These are phyloP conservation scores for Strigamia maritima DNA, from an alignment of 2,888 invertebrate genomes.

Conservation along the genomic window DNA sequence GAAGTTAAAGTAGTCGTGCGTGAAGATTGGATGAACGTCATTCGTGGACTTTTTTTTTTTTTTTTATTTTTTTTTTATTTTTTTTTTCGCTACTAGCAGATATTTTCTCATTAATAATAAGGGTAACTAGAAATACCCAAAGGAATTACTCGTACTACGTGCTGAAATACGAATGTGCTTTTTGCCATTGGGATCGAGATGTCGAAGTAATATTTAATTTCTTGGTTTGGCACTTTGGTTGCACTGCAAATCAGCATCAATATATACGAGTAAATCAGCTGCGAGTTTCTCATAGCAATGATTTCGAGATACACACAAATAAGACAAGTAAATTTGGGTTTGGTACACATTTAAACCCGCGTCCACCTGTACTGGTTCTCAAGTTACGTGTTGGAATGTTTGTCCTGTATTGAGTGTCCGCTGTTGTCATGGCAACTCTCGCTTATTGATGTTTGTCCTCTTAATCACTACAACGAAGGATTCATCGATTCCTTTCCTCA, in stretches of 20 bases:
- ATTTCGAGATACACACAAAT: not conserved
- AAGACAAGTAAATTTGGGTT: not conserved
- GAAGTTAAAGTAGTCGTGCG: not conserved
- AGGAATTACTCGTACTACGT: not conserved
- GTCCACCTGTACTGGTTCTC: not conserved
- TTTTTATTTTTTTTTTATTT: not conserved
- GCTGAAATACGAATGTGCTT: not conserved
- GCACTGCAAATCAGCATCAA: no score
- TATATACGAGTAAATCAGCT: no score
- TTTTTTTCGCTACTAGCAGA: not conserved
- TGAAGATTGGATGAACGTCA: constrained; percentile 5
- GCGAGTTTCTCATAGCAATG: no score
- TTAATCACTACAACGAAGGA: not conserved
- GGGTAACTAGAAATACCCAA: not conserved
- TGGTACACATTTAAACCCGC: not conserved
- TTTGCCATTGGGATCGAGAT: not conserved
- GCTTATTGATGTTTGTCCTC: not conserved
- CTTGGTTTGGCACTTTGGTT: no score
- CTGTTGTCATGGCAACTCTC: not conserved
- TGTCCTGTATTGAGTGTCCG: not conserved
- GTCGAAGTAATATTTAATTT: no score
- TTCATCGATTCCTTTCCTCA: not conserved
- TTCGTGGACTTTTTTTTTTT: not conserved
- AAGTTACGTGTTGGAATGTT: not conserved
- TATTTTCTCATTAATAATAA: constrained; percentile 6